These are phyloP conservation scores for Medauroidea extradentata DNA, from an alignment of 1,140 invertebrate species.

Conservation along the genomic window DNA sequence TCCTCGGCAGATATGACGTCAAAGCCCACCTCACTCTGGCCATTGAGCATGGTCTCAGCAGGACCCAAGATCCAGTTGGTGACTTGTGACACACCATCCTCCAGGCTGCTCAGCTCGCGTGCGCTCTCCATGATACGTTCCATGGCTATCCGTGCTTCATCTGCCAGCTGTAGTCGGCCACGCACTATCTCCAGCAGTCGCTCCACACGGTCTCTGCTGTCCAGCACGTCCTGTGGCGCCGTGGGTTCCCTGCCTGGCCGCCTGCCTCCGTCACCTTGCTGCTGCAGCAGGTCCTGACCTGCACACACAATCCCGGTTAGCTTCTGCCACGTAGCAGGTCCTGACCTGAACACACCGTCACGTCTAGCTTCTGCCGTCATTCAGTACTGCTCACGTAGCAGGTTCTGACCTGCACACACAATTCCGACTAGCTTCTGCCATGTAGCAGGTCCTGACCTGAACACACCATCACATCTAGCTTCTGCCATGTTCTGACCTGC, in stretches of 20 bases:
- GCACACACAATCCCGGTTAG: too few relatives aligned
- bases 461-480: background rate
- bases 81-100: constrained; percentile 60
- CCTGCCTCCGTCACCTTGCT: background rate
- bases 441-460: too few relatives aligned
- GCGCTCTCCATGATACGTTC: constrained; percentile 54
- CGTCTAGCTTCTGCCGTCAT: too few relatives aligned
- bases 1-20: constrained; percentile 66
- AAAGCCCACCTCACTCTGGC: constrained; percentile 65
- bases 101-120: constrained; percentile 55
- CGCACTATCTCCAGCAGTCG: constrained; percentile 53
- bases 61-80: constrained; percentile 73
- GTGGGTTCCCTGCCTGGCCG: background rate
- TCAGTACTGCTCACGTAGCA: background rate
- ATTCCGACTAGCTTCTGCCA: too few relatives aligned
- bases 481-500: constrained; percentile 20
- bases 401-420: constrained; percentile 20
- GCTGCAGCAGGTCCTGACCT: constrained; percentile 18
- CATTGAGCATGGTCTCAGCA: constrained; percentile 64
- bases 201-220: constrained; percentile 54
- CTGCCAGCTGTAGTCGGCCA: constrained; percentile 13
- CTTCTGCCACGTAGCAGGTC: too few relatives aligned
- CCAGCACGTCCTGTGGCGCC: constrained; percentile 50
- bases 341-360: background rate
- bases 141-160: constrained; percentile 54